These are phyloP conservation scores for Ctenicera cuprea DNA, from an alignment of 2,888 invertebrate genomes.

Conservation along the genomic window DNA sequence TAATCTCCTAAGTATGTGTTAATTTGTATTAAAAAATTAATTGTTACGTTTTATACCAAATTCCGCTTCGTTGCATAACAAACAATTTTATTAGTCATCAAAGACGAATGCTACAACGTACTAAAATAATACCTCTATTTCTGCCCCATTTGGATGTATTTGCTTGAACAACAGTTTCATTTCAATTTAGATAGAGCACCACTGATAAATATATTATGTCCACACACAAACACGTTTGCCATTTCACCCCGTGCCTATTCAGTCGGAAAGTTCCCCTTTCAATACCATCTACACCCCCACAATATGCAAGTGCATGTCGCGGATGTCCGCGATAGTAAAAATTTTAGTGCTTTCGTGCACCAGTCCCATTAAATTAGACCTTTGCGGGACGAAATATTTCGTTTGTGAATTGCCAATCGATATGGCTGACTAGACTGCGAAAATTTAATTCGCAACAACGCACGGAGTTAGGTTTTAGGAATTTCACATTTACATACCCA, in stretches of 20 bases:
- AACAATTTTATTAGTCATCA: too few relatives aligned
- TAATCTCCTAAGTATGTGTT: too few relatives aligned
- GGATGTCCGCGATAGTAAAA: slow-evolving; percentile 7
- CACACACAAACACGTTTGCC: too few relatives aligned
- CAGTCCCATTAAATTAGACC: not conserved
- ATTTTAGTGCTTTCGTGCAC: not conserved
- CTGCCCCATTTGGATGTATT: not conserved
- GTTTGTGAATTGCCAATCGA: slow-evolving; percentile 3
- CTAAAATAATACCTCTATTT: not conserved
- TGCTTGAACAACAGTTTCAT: not conserved
- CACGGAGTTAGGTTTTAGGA: too few relatives aligned
- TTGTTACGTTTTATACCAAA: too few relatives aligned
- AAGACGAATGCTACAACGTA: too few relatives aligned
- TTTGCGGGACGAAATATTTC: not conserved
- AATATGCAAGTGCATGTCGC: slow-evolving; percentile 7
- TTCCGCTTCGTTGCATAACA: too few relatives aligned
- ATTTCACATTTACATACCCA: too few relatives aligned
- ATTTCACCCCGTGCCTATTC: too few relatives aligned
- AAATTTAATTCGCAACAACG: not conserved
- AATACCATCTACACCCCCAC: too few relatives aligned
- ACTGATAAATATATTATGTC: not conserved
- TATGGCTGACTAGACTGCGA: not conserved
- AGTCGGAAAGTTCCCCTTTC: too few relatives aligned
- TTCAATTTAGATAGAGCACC: slow-evolving; percentile 3
- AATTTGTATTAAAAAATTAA: too few relatives aligned